Evolutionary conservation across 2,797 vertebrate genomes (phyloP).

Genomic region (Sebastes melanostomus): DNA sequence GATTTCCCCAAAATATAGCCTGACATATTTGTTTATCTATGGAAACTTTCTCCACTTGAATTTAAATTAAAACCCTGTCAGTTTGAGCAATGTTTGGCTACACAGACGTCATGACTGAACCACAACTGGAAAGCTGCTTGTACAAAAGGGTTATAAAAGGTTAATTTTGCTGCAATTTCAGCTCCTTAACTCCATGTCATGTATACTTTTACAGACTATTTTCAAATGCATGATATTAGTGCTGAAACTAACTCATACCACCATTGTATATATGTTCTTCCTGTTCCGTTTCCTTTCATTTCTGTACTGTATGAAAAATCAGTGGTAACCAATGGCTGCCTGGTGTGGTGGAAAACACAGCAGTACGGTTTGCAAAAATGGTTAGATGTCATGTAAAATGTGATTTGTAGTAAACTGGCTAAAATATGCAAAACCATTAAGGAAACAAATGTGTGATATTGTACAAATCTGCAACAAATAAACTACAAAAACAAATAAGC

Average conservation of each 20-base stretch:
- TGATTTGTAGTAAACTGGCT: not conserved
- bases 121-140: not conserved
- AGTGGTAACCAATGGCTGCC: not conserved
- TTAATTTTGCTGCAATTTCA: not conserved
- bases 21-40: rapidly evolving
- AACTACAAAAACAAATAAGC: not conserved
- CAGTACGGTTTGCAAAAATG: not conserved
- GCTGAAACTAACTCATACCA: no score
- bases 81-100: no score
- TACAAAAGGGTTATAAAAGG: not conserved
- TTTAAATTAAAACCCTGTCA: not conserved
- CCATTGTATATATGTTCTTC: not conserved
- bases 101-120: not conserved
- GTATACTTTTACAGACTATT: not conserved
- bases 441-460: not conserved
- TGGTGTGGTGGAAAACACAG: not conserved
- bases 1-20: not conserved
- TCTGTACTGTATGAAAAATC: not conserved
- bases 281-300: not conserved
- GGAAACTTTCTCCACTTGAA: not conserved
- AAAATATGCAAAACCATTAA: not conserved
- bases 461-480: not conserved
- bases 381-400: not conserved
- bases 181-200: not conserved
- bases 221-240: not conserved